Conservation (phyloP, 2,888 invertebrate species). For the Oxytorus armatus region DNA sequence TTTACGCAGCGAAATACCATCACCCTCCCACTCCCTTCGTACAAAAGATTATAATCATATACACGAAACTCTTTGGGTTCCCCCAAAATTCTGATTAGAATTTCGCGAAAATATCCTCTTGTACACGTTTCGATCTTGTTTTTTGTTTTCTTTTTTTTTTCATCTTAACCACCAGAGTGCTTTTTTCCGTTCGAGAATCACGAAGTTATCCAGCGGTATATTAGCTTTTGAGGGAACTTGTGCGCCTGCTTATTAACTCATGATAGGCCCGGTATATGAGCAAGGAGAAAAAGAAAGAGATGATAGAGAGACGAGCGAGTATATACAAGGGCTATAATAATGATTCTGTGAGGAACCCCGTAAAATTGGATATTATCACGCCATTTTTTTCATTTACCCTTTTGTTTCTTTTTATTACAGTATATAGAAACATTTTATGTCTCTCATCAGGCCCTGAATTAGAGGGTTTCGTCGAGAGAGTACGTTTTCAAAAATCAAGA, state of each 20-base stretch:
- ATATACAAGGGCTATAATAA: slow-evolving; percentile 49
- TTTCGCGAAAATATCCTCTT: slow-evolving; percentile 45
- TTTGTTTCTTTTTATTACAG: slow-evolving; percentile 20
- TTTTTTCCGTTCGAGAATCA: slow-evolving; percentile 28
- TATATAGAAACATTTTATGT: slow-evolving; percentile 11
- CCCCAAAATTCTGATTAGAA: slow-evolving; percentile 55
- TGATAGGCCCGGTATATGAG: slow-evolving; percentile 44
- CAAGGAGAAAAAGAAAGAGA: slow-evolving; percentile 8
- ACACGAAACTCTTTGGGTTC: slow-evolving; percentile 36
- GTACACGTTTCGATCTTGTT: slow-evolving; percentile 46
- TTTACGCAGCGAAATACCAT: slow-evolving; percentile 19
- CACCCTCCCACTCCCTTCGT: background rate
- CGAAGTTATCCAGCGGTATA: slow-evolving; percentile 33
- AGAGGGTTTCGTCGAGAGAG: slow-evolving; percentile 10
- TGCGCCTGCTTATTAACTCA: slow-evolving; percentile 64
- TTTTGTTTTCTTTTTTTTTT: background rate
- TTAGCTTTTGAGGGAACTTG: slow-evolving; percentile 61
- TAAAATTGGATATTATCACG: slow-evolving; percentile 69
- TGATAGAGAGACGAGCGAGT: background rate
- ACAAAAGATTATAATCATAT: slow-evolving; percentile 55
- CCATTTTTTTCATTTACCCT: slow-evolving; percentile 25
- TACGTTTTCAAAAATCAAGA: background rate
- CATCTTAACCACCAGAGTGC: slow-evolving; percentile 1
- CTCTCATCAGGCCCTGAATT: slow-evolving; percentile 8
- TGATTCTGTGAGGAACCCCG: slow-evolving; percentile 48